Conservation (phyloP, 1,140 invertebrate genomes). For the Capitella teleta region DNA sequence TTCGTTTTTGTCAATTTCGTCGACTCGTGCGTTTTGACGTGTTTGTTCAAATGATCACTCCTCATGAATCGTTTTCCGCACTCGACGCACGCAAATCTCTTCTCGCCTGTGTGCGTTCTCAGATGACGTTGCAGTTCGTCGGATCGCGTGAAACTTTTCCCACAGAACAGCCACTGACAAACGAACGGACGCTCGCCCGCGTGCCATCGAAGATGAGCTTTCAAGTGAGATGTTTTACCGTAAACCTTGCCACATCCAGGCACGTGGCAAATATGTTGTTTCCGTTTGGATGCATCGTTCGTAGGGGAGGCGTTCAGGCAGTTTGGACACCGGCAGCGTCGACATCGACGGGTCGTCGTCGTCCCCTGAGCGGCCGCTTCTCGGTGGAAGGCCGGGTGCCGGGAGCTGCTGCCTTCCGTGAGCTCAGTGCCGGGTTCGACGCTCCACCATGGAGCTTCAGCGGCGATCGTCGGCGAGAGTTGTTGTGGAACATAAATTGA, state of each 20-base stretch:
- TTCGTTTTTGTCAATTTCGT: too few species aligned
- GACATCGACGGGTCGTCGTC: conserved; percentile 13
- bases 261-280: conserved; percentile 96
- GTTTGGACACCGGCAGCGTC: conserved; percentile 38
- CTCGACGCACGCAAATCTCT: conserved; percentile 77
- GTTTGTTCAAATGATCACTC: conserved; percentile 46
- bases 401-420: background rate
- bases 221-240: conserved; percentile 67
- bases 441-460: conserved; percentile 1
- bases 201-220: conserved; percentile 56
- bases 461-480: conserved; percentile 1
- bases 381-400: background rate
- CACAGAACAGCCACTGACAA: conserved; percentile 82
- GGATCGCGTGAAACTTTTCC: conserved; percentile 77
- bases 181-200: conserved; percentile 40
- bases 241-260: conserved; percentile 97
- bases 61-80: conserved; percentile 89
- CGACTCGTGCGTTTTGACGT: conserved; percentile 45
- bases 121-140: conserved; percentile 85
- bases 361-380: background rate
- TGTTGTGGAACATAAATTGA: too few species aligned
- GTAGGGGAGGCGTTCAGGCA: conserved; percentile 24
- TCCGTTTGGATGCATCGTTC: conserved; percentile 48
- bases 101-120: conserved; percentile 86
- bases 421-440: background rate